Percentiles rank a stretch among this genome's conserved stretches.
Conservation (phyloP, 2,113 vertebrate species). For the Lanius collurio region DNA sequence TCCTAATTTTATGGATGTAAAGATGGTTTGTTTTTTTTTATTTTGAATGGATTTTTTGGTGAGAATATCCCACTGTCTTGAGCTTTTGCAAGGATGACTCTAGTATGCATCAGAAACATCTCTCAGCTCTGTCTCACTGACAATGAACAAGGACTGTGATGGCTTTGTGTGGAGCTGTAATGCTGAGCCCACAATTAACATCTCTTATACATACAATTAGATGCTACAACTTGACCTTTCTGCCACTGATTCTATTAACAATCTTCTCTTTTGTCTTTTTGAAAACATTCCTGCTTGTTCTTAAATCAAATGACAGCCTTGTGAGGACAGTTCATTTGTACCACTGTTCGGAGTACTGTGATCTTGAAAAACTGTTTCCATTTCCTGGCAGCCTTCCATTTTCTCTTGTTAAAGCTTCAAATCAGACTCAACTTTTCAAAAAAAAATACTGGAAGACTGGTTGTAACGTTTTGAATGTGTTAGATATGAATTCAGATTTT, state of each 20-base stretch:
- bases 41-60: not conserved
- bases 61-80: not conserved
- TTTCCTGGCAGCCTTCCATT: not conserved
- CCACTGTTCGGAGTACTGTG: not conserved
- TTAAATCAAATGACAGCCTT: not conserved
- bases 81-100: not conserved
- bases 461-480: not conserved
- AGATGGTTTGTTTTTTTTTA: not conserved
- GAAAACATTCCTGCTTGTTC: not conserved
- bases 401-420: not conserved
- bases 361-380: not conserved
- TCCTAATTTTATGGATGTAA: not conserved
- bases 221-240: not conserved
- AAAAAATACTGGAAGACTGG: not conserved
- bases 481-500: not conserved
- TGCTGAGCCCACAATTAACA: not conserved
- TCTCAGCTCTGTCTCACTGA: not conserved
- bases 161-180: not conserved
- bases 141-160: not conserved
- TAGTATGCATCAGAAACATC: not conserved
- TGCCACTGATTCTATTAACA: not conserved
- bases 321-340: not conserved
- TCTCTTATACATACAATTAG: not conserved
- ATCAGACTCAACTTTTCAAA: not conserved
- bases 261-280: not conserved